Evolutionary conservation across 2,797 vertebrate species (phyloP).

Genomic region (Sarcoramphus papa): DNA sequence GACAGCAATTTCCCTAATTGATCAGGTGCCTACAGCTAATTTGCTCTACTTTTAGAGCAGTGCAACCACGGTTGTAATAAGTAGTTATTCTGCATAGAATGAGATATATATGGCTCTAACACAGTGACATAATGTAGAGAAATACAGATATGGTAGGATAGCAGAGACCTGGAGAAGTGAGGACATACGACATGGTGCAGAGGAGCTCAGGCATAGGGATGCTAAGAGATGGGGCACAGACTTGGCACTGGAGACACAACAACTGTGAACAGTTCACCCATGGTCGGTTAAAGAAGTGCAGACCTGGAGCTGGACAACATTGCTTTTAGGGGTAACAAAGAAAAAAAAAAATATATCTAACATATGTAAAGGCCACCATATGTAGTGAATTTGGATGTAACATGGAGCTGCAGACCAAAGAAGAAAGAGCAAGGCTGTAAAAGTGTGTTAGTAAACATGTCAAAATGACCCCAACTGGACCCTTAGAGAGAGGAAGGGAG

Average conservation of each 20-base stretch:
- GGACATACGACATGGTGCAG: accelerated
- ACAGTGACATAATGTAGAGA: not conserved
- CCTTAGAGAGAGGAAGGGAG: not conserved
- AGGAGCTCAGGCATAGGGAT: accelerated
- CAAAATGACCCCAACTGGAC: not conserved
- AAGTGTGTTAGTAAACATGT: not conserved
- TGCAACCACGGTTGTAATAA: not conserved
- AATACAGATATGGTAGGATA: not conserved
- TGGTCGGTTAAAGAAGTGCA: not conserved
- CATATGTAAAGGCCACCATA: not conserved
- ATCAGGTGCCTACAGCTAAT: not conserved
- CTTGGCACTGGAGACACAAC: not conserved
- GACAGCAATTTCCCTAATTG: not conserved
- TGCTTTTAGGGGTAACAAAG: not conserved
- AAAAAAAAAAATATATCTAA: accelerated
- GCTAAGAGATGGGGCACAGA: not conserved
- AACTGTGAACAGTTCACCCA: not conserved
- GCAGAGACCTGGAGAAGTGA: not conserved
- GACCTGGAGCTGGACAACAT: not conserved
- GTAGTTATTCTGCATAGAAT: not conserved
- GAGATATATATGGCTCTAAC: not conserved
- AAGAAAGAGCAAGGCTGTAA: not conserved
- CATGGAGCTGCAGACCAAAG: not conserved
- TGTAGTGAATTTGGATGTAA: not conserved
- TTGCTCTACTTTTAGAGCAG: not conserved